Percentiles rank a stretch among this genome's conserved stretches.
Evolutionary conservation across 2,888 invertebrate genomes (phyloP).

Genomic region (Synergus gifuensis): DNA sequence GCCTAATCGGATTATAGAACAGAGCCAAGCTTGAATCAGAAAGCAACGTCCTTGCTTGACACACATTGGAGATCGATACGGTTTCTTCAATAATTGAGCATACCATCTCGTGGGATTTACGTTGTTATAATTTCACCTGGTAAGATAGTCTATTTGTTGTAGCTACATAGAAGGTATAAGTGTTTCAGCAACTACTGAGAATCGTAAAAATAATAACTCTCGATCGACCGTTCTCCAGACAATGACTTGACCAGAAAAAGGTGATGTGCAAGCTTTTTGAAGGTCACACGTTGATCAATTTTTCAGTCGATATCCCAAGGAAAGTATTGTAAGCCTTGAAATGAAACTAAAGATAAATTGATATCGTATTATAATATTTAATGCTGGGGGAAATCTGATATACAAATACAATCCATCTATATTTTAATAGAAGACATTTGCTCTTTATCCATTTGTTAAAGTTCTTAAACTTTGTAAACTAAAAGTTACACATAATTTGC

Average conservation of each 20-base stretch:
- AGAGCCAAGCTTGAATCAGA: conserved; percentile 6
- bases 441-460: not conserved
- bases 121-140: conserved; percentile 34
- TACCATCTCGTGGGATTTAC: conserved; percentile 37
- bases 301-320: conserved; percentile 2
- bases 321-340: not conserved
- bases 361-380: not conserved
- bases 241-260: not conserved
- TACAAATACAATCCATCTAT: no score
- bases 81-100: conserved; percentile 35
- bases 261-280: not conserved
- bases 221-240: conserved; percentile 24
- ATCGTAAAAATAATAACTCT: conserved; percentile 32
- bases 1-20: conserved; percentile 10
- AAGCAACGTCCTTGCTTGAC: conserved; percentile 35
- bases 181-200: conserved; percentile 8
- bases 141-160: conserved; percentile 22
- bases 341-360: not conserved
- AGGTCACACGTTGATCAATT: conserved; percentile 15
- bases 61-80: conserved; percentile 29
- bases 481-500: not conserved
- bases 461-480: not conserved
- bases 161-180: conserved; percentile 16
- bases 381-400: not conserved
- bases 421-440: no score